phyloP scores from a whole-genome alignment of 2,888 invertebrate genomes.

The Nectonema munidae region DNA sequence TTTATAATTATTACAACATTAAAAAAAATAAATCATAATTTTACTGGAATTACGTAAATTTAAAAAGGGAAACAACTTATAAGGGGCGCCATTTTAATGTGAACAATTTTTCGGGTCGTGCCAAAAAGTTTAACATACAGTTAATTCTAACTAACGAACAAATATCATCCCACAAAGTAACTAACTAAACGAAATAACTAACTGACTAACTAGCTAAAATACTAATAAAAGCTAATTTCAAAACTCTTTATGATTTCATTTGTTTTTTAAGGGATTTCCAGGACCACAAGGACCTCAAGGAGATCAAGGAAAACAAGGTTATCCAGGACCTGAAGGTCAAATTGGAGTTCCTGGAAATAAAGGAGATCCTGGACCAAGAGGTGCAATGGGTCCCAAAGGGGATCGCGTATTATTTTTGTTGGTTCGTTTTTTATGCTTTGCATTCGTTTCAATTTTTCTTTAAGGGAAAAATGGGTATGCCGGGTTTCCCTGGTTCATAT shows the following conservation, averaged over 20 bases:
- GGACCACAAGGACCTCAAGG: constrained; percentile 35
- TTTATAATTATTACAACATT: too few species aligned
- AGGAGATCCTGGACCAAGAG: constrained; percentile 47
- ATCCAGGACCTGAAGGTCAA: constrained; percentile 48
- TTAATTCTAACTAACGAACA: too few species aligned
- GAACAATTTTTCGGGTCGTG: too few species aligned
- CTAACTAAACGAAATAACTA: too few species aligned
- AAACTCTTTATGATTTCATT: neutral
- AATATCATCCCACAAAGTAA: too few species aligned
- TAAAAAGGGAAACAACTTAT: too few species aligned
- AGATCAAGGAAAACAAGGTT: constrained; percentile 38
- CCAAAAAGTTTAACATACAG: too few species aligned
- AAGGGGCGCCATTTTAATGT: too few species aligned
- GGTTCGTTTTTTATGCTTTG: constrained; percentile 6
- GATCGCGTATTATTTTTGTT: constrained; percentile 28
- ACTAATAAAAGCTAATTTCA: too few species aligned
- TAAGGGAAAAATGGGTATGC: constrained; percentile 45
- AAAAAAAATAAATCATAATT: too few species aligned
- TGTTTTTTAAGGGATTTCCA: constrained; percentile 26
- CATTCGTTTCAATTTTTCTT: constrained; percentile 15
- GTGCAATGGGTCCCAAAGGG: constrained; percentile 46
- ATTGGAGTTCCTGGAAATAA: constrained; percentile 55
- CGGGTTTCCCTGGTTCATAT: constrained; percentile 45
- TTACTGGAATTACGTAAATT: too few species aligned
- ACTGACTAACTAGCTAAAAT: too few species aligned